Base-by-base conservation (phyloP, 2,113 vertebrate genomes). In the Tachysurus vachellii region DNA sequence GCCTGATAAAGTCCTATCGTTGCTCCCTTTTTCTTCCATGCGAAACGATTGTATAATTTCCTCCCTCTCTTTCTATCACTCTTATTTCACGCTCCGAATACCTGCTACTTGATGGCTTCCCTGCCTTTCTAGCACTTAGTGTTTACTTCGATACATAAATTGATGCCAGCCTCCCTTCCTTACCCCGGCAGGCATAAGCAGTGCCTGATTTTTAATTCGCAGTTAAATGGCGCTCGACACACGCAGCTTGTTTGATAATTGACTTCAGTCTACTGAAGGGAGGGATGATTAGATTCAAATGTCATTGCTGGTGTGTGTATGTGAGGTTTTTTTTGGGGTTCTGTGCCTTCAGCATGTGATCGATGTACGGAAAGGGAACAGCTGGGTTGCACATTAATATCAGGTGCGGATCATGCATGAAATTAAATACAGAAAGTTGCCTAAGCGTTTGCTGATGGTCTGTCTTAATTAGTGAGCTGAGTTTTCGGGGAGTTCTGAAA, bases 41-140 rank as follows among this genome's bases (percentile, higher is more conserved):
- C 82, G 92, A 93, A 94, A 91, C 92, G 82, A 90, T 92, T 94
- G 93, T 93, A 93, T 93, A 91, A 93, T 95, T 94, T 90, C 86
- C 91, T 89, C 91, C 90, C 91, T 92, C 91, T 91, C 91, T 93
- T 92, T 94, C 93, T 92, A 93, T 94, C 93, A 94, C 91, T 94
- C 91, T 94, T 94, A 94, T 95, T 95, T 95, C 92, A 95, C 91
- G 93, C 94, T 95, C 95, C 93, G 92, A 94, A 95, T 94, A 94
- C 91, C 94, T 92, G 90, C 93, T 93, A 91, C 92, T 94, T 95
- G 94, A 95, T 95, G 91, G 92, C 92, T 92, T 95, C 91, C 91
- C 92, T 93, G 89, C 91, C 73, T 88, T 91, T 93, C 89, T 91
- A 87, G 87, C 89, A 88, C 23, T 87, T 81, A 88, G 80, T 87